phyloP scores from a whole-genome alignment of 2,888 invertebrate species.

The Dryobota labecula region DNA sequence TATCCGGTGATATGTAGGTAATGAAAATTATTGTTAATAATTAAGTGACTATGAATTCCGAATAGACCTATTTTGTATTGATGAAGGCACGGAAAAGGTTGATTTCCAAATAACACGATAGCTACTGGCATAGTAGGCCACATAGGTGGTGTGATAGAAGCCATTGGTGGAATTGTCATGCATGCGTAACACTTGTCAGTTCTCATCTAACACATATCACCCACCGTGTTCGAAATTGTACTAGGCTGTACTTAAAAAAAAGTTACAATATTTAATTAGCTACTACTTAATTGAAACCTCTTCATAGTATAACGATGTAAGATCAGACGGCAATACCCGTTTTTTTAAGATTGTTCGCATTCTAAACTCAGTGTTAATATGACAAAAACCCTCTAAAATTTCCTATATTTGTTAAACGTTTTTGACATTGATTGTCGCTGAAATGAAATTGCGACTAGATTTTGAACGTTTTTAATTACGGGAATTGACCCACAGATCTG shows the following conservation, averaged over 20 bases:
- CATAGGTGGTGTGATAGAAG: too few species aligned
- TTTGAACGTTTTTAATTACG: not conserved
- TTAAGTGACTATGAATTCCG: conserved; percentile 33
- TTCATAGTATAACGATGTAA: not conserved
- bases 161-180: not conserved
- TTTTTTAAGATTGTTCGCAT: not conserved
- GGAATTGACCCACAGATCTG: too few species aligned
- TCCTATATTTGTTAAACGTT: not conserved
- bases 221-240: not conserved
- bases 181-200: not conserved
- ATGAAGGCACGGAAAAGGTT: conserved; percentile 16
- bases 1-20: conserved; percentile 35
- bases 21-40: conserved; percentile 43
- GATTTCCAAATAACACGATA: not conserved
- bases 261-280: too few species aligned
- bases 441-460: not conserved
- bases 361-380: too few species aligned
- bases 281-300: not conserved
- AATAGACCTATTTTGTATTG: conserved; percentile 34
- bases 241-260: too few species aligned
- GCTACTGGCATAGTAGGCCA: not conserved
- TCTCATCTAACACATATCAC: not conserved
- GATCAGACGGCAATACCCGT: not conserved
- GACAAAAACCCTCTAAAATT: not conserved
- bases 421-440: not conserved